Evolutionary conservation across 2,113 vertebrate species (phyloP), one percentile per base, ranked within the genome.

Genomic region (Bungarus multicinctus): DNA sequence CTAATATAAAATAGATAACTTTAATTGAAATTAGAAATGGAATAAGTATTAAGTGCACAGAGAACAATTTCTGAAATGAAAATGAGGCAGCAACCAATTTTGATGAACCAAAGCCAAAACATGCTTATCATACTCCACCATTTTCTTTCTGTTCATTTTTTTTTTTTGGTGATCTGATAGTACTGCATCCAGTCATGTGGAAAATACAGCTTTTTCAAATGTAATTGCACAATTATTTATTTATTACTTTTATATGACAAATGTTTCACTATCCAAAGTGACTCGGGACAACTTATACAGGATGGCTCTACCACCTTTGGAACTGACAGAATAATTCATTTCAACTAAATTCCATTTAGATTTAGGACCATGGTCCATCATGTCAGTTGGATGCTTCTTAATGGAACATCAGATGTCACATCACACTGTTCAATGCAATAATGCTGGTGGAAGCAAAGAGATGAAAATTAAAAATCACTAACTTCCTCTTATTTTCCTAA

Each of bases 221-320:
- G 85, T 60, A 53, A 10, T 6, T 91, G 87, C 85, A 55, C 93
- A 93, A 89, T 86, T 93, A 89, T 43, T 14, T 55, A 45, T 91
- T n/a, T 30, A n/a, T 16, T 69, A 69, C 12, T 30, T 69, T 69
- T 69, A 69, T 69, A 16, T 69, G 64, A n/a, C 64, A 69, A 69
- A 14, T 2, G 16, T 69, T 30, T 69, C 64, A 69, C 64, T 34
- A 69, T 34, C 64, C 64, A n/a, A 69, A 69, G 30, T 69, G 64
- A 34, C 14, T 34, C 64, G 34, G 30, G 60, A 12, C 60, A 69
- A 69, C 11, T n/a, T 69, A 34, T 69, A 18, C 53, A 85, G 64
- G 43, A 58, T 39, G 85, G 53, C 89, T 93, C 69, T 74, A 43
- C 53, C 8, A 85, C 12, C 53, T 89, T 91, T 23, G 39, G 39